These are phyloP conservation scores for Itoplectis maculator DNA, from an alignment of 2,888 invertebrate genomes.

Conservation along the genomic window DNA sequence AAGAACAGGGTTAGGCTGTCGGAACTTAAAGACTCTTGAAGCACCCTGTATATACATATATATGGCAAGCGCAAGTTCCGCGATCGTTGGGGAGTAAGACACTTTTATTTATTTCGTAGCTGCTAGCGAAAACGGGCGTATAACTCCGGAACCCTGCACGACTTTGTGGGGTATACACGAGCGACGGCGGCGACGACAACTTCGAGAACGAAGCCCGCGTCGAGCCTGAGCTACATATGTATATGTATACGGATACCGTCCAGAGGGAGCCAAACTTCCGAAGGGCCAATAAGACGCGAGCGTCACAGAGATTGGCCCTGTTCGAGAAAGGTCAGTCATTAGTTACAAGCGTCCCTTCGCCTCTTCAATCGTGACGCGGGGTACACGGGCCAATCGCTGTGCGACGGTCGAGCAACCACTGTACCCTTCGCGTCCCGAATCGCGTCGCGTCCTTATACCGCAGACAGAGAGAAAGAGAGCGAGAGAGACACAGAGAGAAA, in stretches of 20 bases:
- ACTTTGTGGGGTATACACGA: constrained; percentile 21
- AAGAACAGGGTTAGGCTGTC: too few relatives aligned
- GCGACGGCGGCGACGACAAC: constrained; percentile 7
- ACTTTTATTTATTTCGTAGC: constrained; percentile 62
- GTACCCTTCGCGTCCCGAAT: neutral
- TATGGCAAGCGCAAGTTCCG: constrained; percentile 26
- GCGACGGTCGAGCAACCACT: neutral
- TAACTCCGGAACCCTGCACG: constrained; percentile 33
- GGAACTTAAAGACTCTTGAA: too few relatives aligned
- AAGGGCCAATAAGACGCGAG: constrained; percentile 9
- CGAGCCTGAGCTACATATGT: neutral
- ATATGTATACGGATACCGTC: neutral
- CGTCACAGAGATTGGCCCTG: constrained; percentile 11
- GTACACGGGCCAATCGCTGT: neutral
- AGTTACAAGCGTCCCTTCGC: neutral
- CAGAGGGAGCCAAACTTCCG: constrained; percentile 8
- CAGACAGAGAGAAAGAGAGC: too few relatives aligned
- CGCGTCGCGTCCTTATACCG: neutral
- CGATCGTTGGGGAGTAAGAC: constrained; percentile 28
- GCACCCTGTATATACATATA: neutral
- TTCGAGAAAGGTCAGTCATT: neutral
- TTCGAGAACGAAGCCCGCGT: constrained; percentile 10
- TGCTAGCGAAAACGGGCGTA: constrained; percentile 24
- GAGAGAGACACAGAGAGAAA: too few relatives aligned
- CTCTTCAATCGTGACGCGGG: neutral